Evolutionary conservation across 1,140 invertebrate species (phyloP).

Genomic region (Ooceraea biroi): DNA sequence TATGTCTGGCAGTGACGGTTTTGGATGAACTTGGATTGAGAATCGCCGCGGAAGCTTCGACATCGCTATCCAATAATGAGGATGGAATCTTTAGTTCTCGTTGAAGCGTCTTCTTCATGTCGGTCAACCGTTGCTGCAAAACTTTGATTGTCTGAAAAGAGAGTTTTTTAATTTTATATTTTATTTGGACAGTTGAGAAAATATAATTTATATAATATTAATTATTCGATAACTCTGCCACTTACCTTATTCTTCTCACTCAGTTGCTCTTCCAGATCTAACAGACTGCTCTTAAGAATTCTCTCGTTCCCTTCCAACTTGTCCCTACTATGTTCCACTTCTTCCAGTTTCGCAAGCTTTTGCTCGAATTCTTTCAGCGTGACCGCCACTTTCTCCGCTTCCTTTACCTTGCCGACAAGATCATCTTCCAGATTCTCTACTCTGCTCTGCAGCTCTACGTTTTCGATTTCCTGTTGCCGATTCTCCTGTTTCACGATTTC

Average conservation of each 20-base stretch:
- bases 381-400: conserved; percentile 85
- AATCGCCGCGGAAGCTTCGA: conserved; percentile 82
- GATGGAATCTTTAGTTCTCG: conserved; percentile 90
- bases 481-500: conserved; percentile 91
- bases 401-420: conserved; percentile 82
- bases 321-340: conserved; percentile 82
- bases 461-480: conserved; percentile 88
- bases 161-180: conserved; percentile 30
- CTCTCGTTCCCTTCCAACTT: conserved; percentile 87
- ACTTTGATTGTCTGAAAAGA: conserved; percentile 93
- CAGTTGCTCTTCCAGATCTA: conserved; percentile 91
- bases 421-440: conserved; percentile 80
- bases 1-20: conserved; percentile 84
- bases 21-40: conserved; percentile 87
- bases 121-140: conserved; percentile 93
- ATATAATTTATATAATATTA: conserved; percentile 3
- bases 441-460: conserved; percentile 80
- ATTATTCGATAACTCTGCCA: neutral
- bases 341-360: conserved; percentile 85
- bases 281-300: conserved; percentile 88
- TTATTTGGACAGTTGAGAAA: no score
- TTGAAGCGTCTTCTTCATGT: conserved; percentile 96
- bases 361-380: conserved; percentile 85
- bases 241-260: conserved; percentile 88
- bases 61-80: conserved; percentile 81